These are phyloP conservation scores for Guaruba guarouba DNA, from an alignment of 2,113 vertebrate genomes.

Conservation along the genomic window DNA sequence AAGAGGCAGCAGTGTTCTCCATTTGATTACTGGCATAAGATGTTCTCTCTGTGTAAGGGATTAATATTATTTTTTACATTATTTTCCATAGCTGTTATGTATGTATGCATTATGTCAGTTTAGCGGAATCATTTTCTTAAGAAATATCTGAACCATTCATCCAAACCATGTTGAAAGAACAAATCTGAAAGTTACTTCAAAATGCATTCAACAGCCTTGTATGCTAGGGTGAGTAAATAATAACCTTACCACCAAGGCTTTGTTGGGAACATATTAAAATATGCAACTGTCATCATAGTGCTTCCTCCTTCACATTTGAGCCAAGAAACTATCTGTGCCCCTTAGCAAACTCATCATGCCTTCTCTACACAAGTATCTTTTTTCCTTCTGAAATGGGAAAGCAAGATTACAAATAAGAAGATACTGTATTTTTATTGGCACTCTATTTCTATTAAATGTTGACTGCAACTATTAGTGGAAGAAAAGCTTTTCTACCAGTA, in stretches of 20 bases:
- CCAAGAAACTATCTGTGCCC: not conserved
- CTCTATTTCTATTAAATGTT: not conserved
- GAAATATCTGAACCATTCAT: not conserved
- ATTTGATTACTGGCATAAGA: not conserved
- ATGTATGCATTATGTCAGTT: not conserved
- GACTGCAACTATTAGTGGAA: not conserved
- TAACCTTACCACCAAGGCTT: not conserved
- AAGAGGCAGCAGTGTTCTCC: not conserved
- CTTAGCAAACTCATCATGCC: not conserved
- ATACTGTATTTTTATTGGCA: not conserved
- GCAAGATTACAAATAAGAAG: not conserved
- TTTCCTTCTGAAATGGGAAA: constrained; percentile 2
- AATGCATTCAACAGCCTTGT: not conserved
- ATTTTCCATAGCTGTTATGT: not conserved
- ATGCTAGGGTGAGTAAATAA: not conserved
- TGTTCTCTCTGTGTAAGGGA: not conserved
- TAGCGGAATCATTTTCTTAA: not conserved
- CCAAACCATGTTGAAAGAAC: not conserved
- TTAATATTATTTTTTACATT: not conserved
- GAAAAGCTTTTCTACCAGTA: not conserved
- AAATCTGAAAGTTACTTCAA: not conserved
- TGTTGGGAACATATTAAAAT: constrained; percentile 1
- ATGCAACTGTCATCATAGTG: not conserved
- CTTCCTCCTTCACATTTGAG: not conserved
- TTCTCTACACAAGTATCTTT: not conserved